Conservation (phyloP, 2,113 vertebrate genomes). For the Ancistrus triradiatus region DNA sequence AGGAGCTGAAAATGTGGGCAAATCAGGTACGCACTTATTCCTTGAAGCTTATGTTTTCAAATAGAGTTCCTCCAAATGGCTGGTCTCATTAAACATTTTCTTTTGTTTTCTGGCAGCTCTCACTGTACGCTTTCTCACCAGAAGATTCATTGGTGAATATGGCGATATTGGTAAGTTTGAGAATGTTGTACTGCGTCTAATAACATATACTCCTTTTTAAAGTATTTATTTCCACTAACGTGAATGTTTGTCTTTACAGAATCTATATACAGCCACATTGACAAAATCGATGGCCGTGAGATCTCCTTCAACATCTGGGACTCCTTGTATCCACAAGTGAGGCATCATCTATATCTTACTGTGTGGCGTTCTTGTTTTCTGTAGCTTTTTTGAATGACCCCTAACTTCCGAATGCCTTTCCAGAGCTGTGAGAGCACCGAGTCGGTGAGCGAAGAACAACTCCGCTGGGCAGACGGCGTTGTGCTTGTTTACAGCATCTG, state of each 20-base stretch:
- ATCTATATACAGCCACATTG: slow-evolving; percentile 75
- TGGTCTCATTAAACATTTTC: neutral
- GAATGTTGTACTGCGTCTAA: too few relatives aligned
- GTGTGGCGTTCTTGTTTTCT: neutral
- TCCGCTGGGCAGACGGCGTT: slow-evolving; percentile 63
- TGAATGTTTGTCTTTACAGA: slow-evolving; percentile 53
- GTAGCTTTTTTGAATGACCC: neutral
- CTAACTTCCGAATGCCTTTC: neutral
- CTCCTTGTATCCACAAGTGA: slow-evolving; percentile 71
- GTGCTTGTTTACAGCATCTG: slow-evolving; percentile 67
- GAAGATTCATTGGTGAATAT: slow-evolving; percentile 78
- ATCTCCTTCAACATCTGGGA: slow-evolving; percentile 79
- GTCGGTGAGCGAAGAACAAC: slow-evolving; percentile 55
- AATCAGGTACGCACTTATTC: slow-evolving; percentile 48
- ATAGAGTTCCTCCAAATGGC: neutral
- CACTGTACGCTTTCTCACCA: slow-evolving; percentile 75
- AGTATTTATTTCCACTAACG: too few relatives aligned
- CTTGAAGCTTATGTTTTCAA: neutral
- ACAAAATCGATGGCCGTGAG: slow-evolving; percentile 71
- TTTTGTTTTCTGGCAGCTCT: slow-evolving; percentile 60
- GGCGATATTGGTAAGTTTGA: slow-evolving; percentile 76
- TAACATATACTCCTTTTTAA: too few relatives aligned
- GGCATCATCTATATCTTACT: neutral
- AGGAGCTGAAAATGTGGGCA: slow-evolving; percentile 58
- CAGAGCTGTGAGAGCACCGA: slow-evolving; percentile 48